These are phyloP conservation scores for Doryteuthis pealeii DNA, from an alignment of 1,140 invertebrate genomes.

Conservation along the genomic window DNA sequence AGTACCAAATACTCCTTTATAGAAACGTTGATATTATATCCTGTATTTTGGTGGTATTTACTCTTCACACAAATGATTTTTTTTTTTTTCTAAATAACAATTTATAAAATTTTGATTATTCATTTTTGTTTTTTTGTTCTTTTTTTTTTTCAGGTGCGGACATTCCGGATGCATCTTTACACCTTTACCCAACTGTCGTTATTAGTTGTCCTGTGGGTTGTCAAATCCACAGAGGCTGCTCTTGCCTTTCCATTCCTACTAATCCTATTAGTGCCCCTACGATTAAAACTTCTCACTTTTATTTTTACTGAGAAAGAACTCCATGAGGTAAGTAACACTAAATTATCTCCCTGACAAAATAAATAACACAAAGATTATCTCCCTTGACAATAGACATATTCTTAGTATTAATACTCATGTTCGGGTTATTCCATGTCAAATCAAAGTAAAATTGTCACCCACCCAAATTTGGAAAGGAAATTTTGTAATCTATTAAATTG, in stretches of 20 bases:
- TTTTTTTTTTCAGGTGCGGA: slow-evolving; percentile 73
- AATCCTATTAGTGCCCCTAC: slow-evolving; percentile 84
- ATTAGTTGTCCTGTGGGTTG: slow-evolving; percentile 77
- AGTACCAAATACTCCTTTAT: no score
- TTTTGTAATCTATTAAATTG: no score
- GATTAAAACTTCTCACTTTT: slow-evolving; percentile 69
- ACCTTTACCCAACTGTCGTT: slow-evolving; percentile 82
- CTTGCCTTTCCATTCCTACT: slow-evolving; percentile 90
- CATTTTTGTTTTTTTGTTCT: not conserved
- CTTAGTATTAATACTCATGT: no score
- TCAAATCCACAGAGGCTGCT: slow-evolving; percentile 85
- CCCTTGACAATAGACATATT: no score
- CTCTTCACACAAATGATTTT: no score
- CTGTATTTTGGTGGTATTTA: no score
- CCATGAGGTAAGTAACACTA: slow-evolving; percentile 49
- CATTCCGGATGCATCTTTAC: slow-evolving; percentile 89
- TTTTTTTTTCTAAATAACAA: not conserved
- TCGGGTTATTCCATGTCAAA: no score
- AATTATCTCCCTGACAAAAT: not conserved
- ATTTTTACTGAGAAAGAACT: slow-evolving; percentile 81
- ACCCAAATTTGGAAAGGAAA: no score
- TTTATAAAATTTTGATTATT: not conserved
- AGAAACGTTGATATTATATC: no score
- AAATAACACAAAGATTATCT: not conserved
- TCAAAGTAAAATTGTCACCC: no score